Evolutionary conservation across 2,797 vertebrate genomes (phyloP).

Genomic region (Ctenochaetus hawaiiensis): DNA sequence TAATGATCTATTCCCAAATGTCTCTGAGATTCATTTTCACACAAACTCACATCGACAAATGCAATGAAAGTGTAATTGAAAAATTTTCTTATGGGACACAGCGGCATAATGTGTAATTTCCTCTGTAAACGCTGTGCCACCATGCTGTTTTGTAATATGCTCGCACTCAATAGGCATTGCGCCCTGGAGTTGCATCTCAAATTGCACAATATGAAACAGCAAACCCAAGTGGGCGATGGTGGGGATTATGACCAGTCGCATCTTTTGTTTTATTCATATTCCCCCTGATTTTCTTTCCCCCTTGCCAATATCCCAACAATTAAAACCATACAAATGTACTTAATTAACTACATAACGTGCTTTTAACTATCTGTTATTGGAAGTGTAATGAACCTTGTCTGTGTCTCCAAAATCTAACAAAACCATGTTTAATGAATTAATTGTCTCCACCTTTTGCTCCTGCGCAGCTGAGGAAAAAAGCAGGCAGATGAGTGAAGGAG

Average conservation of each 20-base stretch:
- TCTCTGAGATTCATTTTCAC: conserved; percentile 59
- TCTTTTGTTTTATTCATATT: conserved; percentile 57
- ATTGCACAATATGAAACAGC: conserved; percentile 62
- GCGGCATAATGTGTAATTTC: conserved; percentile 78
- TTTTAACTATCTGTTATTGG: conserved; percentile 75
- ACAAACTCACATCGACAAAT: conserved; percentile 67
- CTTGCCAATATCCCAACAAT: conserved; percentile 64
- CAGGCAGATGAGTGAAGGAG: background rate
- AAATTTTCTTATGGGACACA: conserved; percentile 80
- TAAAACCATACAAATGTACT: conserved; percentile 76
- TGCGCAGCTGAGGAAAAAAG: conserved; percentile 23
- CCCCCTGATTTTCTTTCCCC: conserved; percentile 42
- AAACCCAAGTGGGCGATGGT: conserved; percentile 49
- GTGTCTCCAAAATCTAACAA: conserved; percentile 44
- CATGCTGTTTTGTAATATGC: conserved; percentile 79
- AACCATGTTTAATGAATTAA: conserved; percentile 49
- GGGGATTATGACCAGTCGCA: conserved; percentile 61
- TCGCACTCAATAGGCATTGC: conserved; percentile 52
- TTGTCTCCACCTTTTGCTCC: conserved; percentile 47
- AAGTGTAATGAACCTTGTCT: conserved; percentile 67
- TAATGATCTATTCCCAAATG: conserved; percentile 49
- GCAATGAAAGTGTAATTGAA: conserved; percentile 84
- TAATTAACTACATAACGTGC: conserved; percentile 76
- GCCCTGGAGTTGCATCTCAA: conserved; percentile 69
- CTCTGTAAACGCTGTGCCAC: conserved; percentile 67